Evolutionary conservation across 2,113 vertebrate species (phyloP).

Genomic region (Eptatretus burgeri): DNA sequence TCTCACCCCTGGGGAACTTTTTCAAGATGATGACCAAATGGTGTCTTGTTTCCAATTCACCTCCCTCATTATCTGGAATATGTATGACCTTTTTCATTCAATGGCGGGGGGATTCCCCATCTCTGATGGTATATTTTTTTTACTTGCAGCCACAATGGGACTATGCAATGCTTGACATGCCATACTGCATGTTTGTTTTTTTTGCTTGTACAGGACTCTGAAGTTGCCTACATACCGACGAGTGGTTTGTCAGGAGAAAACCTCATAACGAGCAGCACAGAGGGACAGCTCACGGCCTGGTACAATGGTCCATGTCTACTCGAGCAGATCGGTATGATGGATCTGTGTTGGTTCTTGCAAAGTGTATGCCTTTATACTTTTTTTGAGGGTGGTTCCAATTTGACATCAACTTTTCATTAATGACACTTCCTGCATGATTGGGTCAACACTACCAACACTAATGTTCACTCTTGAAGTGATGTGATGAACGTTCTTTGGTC

Average conservation of each 20-base stretch:
- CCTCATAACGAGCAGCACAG: constrained; percentile 31
- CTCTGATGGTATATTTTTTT: no score
- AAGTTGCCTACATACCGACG: constrained; percentile 70
- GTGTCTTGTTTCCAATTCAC: no score
- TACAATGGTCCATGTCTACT: constrained; percentile 57
- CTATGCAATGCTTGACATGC: background rate
- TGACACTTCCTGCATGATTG: background rate
- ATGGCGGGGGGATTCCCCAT: no score
- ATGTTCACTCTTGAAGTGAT: no score
- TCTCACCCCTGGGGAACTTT: no score
- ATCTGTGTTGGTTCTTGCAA: no score
- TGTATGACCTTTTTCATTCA: no score
- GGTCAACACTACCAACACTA: no score
- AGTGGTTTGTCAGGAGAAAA: constrained; percentile 88
- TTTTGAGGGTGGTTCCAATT: background rate
- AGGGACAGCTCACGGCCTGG: constrained; percentile 43
- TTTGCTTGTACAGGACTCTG: constrained; percentile 33
- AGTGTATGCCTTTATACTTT: background rate
- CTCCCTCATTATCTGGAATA: no score
- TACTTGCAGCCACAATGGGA: background rate
- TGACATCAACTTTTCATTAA: background rate
- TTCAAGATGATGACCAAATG: no score
- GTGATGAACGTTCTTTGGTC: no score
- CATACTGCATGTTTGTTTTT: background rate
- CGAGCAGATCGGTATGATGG: constrained; percentile 52